A percentile compares a stretch with the other conserved stretches of the same genome.
These are phyloP conservation scores for Aspidoscelis tigris DNA, from an alignment of 2,113 vertebrate species.

Conservation along the genomic window DNA sequence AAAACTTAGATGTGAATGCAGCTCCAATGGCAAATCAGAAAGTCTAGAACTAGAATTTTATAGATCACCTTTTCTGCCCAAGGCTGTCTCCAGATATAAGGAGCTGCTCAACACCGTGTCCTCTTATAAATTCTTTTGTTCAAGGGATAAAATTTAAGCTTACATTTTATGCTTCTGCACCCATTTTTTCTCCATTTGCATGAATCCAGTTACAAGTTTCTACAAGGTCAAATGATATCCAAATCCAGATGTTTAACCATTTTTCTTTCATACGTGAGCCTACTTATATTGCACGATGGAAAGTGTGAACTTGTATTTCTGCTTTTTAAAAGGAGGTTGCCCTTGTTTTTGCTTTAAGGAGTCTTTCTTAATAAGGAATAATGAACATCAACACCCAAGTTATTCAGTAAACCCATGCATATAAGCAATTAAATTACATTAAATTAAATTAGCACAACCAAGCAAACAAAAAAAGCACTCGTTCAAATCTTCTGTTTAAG, in stretches of 20 bases:
- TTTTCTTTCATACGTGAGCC: conserved; percentile 35
- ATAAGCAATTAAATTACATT: conserved; percentile 74
- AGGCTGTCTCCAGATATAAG: not conserved
- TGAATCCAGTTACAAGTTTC: not conserved
- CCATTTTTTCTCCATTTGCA: not conserved
- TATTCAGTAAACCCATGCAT: conserved; percentile 77
- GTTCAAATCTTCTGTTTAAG: conserved; percentile 67
- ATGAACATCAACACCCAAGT: conserved; percentile 75
- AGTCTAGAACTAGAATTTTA: not conserved
- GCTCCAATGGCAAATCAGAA: not conserved
- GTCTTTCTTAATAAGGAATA: conserved; percentile 75
- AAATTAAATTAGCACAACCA: conserved; percentile 78
- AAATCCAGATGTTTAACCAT: not conserved
- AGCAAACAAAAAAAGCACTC: conserved; percentile 76
- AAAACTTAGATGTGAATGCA: too few species aligned
- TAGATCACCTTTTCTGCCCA: not conserved
- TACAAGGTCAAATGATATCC: rapidly evolving
- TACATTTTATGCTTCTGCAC: not conserved
- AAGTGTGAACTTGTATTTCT: conserved; percentile 41
- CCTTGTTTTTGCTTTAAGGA: conserved; percentile 69
- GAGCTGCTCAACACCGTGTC: not conserved
- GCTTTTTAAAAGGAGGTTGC: conserved; percentile 30
- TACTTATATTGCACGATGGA: not conserved
- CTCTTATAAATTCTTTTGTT: not conserved
- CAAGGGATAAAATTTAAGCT: not conserved